Base-by-base conservation (phyloP, 37 sponge, comb jelly and placozoan genomes). In the Mnemiopsis leidyi region DNA sequence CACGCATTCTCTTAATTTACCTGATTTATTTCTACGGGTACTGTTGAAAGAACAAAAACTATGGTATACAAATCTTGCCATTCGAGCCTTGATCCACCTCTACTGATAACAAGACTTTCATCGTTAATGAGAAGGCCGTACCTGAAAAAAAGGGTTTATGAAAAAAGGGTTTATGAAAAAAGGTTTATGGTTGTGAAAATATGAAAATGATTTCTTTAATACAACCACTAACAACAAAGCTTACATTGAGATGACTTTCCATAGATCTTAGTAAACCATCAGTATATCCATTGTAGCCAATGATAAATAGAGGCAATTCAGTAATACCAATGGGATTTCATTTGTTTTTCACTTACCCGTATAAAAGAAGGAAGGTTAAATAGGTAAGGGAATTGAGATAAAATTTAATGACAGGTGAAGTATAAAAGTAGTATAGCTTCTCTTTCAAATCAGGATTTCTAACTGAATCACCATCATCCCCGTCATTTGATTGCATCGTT, bases 361-460 rank as follows among this genome's bases (percentile, higher is more conserved):
- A 85, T n/a, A 85, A 33, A 23, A 85, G 36, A n/a, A 85, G 23
- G 29, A 85, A 85, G 1, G 30, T 2, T 23, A 85, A 13, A 26
- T 85, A 85, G 3, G 90, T 85, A 29, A 85, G 90, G 90, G 90
- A 40, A 25, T 85, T 85, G 24, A 85, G 90, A 61, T 85, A 85
- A 33, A 85, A 85, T 25, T 85, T 85, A 61, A 85, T 85, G 26
- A 85, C 90, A 85, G 90, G 90, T n/a, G 90, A 85, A 1, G 90
- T 85, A 23, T 85, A 85, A 61, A 85, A 85, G 61, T 85, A 85
- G 48, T 85, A 85, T 35, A 85, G 61, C 36, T 85, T 85, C 90
- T 85, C 90, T 39, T 85, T 85, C n/a, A 38, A 29, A 38, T 7
- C 36, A 3, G 90, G 90, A 36, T 28, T 40, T 1, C 90, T n/a